phyloP scores from a whole-genome alignment of 2,797 vertebrate genomes.

The Rhinella marina region DNA sequence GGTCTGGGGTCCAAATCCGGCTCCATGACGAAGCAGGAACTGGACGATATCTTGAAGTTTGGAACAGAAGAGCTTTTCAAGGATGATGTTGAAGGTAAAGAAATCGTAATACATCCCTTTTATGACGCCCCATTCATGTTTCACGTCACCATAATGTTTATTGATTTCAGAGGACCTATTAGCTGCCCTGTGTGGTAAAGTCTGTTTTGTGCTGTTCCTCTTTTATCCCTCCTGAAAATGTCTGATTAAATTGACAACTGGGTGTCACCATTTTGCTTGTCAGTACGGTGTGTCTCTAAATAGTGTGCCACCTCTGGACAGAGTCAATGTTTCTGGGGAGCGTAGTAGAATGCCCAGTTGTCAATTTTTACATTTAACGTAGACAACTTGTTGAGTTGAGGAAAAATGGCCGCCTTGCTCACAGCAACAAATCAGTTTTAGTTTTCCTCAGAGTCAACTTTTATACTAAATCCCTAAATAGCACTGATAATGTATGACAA shows the following conservation, averaged over 20 bases:
- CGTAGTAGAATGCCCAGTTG: neutral
- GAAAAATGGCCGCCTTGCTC: neutral
- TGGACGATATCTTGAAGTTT: conserved; percentile 98
- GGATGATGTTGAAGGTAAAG: conserved; percentile 89
- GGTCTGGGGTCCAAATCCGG: conserved; percentile 97
- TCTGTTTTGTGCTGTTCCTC: neutral
- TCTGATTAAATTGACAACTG: too few relatives aligned
- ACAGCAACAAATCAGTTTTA: neutral
- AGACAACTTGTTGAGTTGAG: neutral
- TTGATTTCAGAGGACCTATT: neutral
- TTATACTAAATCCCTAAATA: neutral
- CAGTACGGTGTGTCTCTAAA: too few relatives aligned
- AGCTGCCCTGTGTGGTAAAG: neutral
- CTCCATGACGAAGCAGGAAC: conserved; percentile 97
- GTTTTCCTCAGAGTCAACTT: neutral
- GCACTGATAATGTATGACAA: neutral
- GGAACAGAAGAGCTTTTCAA: conserved; percentile 98
- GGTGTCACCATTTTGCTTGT: neutral
- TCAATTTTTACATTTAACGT: neutral
- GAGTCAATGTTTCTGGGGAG: neutral
- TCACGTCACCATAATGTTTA: neutral
- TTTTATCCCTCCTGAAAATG: too few relatives aligned
- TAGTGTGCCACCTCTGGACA: too few relatives aligned
- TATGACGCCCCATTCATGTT: neutral
- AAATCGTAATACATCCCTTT: neutral